Evolutionary conservation across 1,140 invertebrate genomes (phyloP), one percentile per base, ranked within the genome.

Genomic region (Macrotrachela quadricornifera): DNA sequence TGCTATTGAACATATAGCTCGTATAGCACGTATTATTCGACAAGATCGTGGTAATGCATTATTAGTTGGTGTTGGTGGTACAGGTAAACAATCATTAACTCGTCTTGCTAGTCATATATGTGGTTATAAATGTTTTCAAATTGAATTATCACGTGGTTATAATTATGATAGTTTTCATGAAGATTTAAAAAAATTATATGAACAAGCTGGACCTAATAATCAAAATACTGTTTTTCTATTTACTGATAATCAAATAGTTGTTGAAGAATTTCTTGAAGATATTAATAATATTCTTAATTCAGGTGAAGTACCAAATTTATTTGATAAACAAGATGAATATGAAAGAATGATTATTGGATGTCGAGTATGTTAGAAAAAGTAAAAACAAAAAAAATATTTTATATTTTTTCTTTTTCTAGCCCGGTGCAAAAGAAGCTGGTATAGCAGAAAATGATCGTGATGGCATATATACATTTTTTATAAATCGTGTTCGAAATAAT

Each of bases 251-350:
- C 56, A 70, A 42, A 79, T 85, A 47, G 77, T 76, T 0, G 79
- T 83, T 37, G 80, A 84, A 62, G 74, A 77, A 41, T 85, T 85
- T 65, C 73, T 85, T n/a, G 82, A 87, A 66, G 83, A 87, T 62
- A 81, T 88, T 18, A 87, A 86, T 62, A 86, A 87, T 62, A 81
- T 86, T 45, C 60, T 71, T 9, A 71, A 71, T 58, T 69, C 68
- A 54, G 65, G 70, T 42, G 69, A 71, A 57, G 70, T 70, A 14
- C 66, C 69, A 43, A 70, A 64, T 57, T 57, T 70, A 50, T 70
- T 70, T 65, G 82, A 85, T 61, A 30, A 30, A 30, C 74, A 79
- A 0, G 83, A 87, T 59, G 80, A 85, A 57, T 79, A 79, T 60
- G 83, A 87, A 62, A 80, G 80, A 62, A 75, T 82, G 1, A 80